phyloP scores from a whole-genome alignment of 2,888 invertebrate genomes.

The Heliconius hortense region DNA sequence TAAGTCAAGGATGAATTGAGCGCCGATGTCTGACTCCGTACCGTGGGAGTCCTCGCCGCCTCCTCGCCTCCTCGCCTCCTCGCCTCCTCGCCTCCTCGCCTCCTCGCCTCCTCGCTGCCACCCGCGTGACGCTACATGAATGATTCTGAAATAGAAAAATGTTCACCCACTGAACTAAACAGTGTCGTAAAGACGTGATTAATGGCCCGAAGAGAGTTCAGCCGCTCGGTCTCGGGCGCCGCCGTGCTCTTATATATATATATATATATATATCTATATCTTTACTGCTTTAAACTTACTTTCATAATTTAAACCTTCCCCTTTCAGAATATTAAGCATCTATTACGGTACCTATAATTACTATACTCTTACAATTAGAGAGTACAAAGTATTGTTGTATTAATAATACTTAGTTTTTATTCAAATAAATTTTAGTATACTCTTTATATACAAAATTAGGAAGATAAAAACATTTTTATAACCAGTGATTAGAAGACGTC shows the following conservation, averaged over 20 bases:
- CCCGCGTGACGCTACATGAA: constrained; percentile 47
- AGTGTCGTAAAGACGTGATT: constrained; percentile 36
- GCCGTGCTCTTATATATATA: neutral
- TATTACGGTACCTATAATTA: neutral
- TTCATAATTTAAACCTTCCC: neutral
- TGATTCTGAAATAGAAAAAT: constrained; percentile 44
- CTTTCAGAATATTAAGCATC: neutral
- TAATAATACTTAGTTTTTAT: neutral
- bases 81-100: too few relatives aligned
- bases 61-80: too few relatives aligned
- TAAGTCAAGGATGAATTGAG: constrained; percentile 76
- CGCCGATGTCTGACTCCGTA: constrained; percentile 56
- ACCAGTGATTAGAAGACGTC: constrained; percentile 23
- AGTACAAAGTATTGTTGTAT: neutral
- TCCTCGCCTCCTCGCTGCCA: constrained; percentile 43
- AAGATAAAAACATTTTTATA: neutral
- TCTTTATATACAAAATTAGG: neutral
- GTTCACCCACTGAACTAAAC: constrained; percentile 35
- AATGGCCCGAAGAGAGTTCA: constrained; percentile 28
- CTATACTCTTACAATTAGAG: neutral
- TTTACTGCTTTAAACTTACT: neutral
- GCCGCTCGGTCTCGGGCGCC: constrained; percentile 21
- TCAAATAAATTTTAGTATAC: neutral
- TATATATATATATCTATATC: too few relatives aligned
- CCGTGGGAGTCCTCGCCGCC: constrained; percentile 65